Evolutionary conservation across 2,888 invertebrate species (phyloP).

Genomic region (Phymatocera aterrima): DNA sequence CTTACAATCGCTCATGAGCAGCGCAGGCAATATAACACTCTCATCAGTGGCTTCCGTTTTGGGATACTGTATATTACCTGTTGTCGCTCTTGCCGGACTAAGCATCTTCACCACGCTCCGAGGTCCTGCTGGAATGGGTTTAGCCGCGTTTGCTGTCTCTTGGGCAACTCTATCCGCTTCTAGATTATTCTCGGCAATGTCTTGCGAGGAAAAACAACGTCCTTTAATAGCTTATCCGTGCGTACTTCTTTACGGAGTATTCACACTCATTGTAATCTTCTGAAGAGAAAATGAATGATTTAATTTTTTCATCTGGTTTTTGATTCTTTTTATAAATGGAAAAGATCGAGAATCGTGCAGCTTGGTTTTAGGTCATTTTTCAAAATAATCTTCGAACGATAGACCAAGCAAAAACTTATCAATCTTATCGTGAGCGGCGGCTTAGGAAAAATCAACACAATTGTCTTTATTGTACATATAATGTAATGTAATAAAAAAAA

Average conservation of each 20-base stretch:
- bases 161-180: slow-evolving; percentile 97
- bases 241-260: slow-evolving; percentile 93
- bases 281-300: slow-evolving; percentile 74
- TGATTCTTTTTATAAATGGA: neutral
- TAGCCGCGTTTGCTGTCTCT: slow-evolving; percentile 83
- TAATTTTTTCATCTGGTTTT: neutral
- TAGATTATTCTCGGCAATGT: slow-evolving; percentile 93
- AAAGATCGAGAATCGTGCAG: neutral
- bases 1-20: slow-evolving; percentile 88
- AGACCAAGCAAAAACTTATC: neutral
- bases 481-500: slow-evolving; percentile 24
- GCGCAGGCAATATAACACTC: slow-evolving; percentile 84
- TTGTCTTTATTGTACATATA: slow-evolving; percentile 3
- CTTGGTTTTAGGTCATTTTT: neutral
- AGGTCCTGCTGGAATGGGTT: slow-evolving; percentile 81
- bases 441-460: neutral
- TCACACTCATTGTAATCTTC: slow-evolving; percentile 94
- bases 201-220: slow-evolving; percentile 91
- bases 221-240: slow-evolving; percentile 95
- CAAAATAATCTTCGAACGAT: neutral
- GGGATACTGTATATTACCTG: slow-evolving; percentile 95
- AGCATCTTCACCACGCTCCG: slow-evolving; percentile 88
- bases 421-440: too few species aligned
- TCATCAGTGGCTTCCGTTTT: slow-evolving; percentile 90
- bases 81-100: slow-evolving; percentile 89